Evolutionary conservation across 2,888 invertebrate species (phyloP).

Genomic region (Parascotia fuliginaria): DNA sequence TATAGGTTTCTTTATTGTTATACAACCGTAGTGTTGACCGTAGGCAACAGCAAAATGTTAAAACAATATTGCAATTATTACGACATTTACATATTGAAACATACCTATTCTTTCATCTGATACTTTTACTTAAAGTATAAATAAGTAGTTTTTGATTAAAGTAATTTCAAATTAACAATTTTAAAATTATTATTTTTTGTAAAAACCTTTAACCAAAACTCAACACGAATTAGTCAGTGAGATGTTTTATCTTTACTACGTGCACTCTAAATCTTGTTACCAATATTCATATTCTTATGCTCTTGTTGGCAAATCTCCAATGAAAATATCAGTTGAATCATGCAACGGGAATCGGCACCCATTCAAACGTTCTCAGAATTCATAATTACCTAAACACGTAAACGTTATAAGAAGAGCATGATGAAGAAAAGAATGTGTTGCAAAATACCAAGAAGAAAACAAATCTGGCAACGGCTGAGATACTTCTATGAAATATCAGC

Average conservation of each 20-base stretch:
- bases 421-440: background rate
- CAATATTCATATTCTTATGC: constrained; percentile 31
- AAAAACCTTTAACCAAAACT: too few relatives aligned
- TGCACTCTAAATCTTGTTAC: constrained; percentile 10
- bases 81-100: too few relatives aligned
- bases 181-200: too few relatives aligned
- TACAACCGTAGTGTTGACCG: too few relatives aligned
- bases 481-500: background rate
- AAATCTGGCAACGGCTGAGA: background rate
- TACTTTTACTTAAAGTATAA: too few relatives aligned
- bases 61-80: too few relatives aligned
- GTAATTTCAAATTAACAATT: too few relatives aligned
- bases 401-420: constrained; percentile 1
- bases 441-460: background rate
- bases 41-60: too few relatives aligned
- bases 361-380: constrained; percentile 36
- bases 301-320: constrained; percentile 56
- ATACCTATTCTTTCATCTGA: too few relatives aligned
- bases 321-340: constrained; percentile 48
- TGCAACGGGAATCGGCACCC: constrained; percentile 35
- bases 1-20: too few relatives aligned
- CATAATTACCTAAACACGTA: constrained; percentile 24
- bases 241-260: constrained; percentile 3
- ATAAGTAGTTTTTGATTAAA: too few relatives aligned
- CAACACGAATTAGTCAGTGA: background rate